Conservation (phyloP, 2,113 vertebrate species). For the Salvator merianae region DNA sequence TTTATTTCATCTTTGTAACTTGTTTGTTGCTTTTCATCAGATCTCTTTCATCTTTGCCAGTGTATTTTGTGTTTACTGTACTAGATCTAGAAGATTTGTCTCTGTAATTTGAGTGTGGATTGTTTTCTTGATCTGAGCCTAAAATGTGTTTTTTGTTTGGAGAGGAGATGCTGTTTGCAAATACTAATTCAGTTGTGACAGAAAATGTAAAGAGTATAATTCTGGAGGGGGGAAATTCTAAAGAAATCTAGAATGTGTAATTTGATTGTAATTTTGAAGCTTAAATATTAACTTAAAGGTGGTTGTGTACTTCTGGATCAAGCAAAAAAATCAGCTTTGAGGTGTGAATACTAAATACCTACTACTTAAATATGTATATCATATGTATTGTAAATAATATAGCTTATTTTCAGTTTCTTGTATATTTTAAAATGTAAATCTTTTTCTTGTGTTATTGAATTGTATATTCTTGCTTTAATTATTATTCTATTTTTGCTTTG, state of each 20-base stretch:
- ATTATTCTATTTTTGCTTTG: too few relatives aligned
- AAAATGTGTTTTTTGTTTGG: not conserved
- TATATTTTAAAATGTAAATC: too few relatives aligned
- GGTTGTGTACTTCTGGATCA: not conserved
- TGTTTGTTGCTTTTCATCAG: not conserved
- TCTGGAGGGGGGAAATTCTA: not conserved
- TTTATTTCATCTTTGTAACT: not conserved
- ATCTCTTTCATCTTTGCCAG: not conserved
- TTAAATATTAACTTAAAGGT: not conserved
- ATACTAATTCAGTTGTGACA: not conserved
- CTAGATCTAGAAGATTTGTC: not conserved
- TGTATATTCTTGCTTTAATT: too few relatives aligned
- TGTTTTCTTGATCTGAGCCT: not conserved
- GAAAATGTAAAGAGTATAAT: not conserved
- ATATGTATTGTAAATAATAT: too few relatives aligned
- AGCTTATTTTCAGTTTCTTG: too few relatives aligned
- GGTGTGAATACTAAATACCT: too few relatives aligned
- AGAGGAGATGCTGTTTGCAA: not conserved
- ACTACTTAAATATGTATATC: too few relatives aligned
- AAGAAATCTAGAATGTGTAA: not conserved
- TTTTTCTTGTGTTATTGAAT: too few relatives aligned
- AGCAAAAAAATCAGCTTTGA: not conserved
- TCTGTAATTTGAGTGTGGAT: not conserved
- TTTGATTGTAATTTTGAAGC: not conserved
- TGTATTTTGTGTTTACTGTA: not conserved